A percentile compares a stretch with the other conserved stretches of the same genome.
Conservation (phyloP, 2,113 vertebrate species). For the Nestor notabilis region DNA sequence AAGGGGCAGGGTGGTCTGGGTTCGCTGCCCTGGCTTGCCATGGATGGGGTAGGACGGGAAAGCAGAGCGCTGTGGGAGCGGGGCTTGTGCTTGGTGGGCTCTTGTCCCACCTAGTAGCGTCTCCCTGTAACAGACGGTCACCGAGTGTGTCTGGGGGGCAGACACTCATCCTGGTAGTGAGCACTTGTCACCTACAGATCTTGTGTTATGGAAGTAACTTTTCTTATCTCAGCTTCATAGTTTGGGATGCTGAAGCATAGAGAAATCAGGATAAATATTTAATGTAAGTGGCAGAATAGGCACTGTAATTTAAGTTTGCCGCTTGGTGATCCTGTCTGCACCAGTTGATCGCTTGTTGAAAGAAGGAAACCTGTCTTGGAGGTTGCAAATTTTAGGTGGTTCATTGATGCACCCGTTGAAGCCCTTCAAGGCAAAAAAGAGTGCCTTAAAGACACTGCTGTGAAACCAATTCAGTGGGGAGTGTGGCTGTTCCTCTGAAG, state of each 20-base stretch:
- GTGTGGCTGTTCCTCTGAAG: neutral
- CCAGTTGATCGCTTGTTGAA: neutral
- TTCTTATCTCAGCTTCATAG: neutral
- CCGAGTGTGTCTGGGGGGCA: accelerated
- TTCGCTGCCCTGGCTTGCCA: neutral
- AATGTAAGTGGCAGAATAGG: neutral
- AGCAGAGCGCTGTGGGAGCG: accelerated
- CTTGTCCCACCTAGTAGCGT: accelerated
- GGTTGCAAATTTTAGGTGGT: neutral
- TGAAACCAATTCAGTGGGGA: neutral
- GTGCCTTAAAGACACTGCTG: neutral
- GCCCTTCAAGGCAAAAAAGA: neutral
- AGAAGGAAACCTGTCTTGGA: accelerated
- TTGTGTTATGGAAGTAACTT: neutral
- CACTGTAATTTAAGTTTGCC: neutral
- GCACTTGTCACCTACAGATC: accelerated
- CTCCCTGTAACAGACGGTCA: accelerated
- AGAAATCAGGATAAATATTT: neutral
- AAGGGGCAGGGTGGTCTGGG: neutral
- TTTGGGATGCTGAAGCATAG: neutral
- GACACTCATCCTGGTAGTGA: accelerated
- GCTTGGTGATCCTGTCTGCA: neutral
- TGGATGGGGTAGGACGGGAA: accelerated
- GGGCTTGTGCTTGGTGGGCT: accelerated
- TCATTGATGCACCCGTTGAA: neutral